Evolutionary conservation across 2,113 vertebrate species (phyloP), one percentile per base, ranked within the genome.

Genomic region (Euleptes europaea): DNA sequence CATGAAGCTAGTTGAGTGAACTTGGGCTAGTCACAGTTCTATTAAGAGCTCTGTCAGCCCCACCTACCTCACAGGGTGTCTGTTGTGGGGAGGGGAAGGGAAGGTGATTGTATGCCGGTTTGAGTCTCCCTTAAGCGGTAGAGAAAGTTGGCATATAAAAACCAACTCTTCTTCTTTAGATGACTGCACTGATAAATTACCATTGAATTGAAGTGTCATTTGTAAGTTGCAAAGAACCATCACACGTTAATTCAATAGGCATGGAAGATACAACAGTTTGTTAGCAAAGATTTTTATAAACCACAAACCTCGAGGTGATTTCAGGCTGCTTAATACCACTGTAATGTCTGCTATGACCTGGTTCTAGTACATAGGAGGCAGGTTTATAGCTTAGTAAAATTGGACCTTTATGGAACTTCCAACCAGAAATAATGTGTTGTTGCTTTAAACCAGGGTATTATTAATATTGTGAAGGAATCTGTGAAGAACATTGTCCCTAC

Each of bases 401-500:
- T 88, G 80, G 0, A 2, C 11, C 33, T 82, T 54, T 54, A 51
- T 44, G 84, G 73, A 78, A 35, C 54, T 85, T 70, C 54, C n/a
- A 44, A 33, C 33, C 44, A 33, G 60, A 80, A 80, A 49, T n/a
- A 35, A 72, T 15, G 14, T 10, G 26, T 33, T 13, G n/a, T 67
- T 69, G 42, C 7, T 92, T 94, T 90, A 21, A 57, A 97, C 93
- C 95, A 98, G 96, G 98, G 98, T 70, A 95, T 99, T 93, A 97
- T 99, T 92, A 98, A 97, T 92, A 97, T 98, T 92, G 97, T 99
- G 91, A 98, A 98, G 0, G 98, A 99, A 93, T 99, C 98, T 5
- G 97, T 99, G 84, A 99, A 98, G 95, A 99, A 97, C 91, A 99
- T 99, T 80, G 98, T 99, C 83, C 99, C 99, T 42, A 97, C 96